A percentile compares a stretch with the other conserved stretches of the same genome.
Evolutionary conservation across 2,797 vertebrate species (phyloP).

Genomic region (Pangasius mekongensis): DNA sequence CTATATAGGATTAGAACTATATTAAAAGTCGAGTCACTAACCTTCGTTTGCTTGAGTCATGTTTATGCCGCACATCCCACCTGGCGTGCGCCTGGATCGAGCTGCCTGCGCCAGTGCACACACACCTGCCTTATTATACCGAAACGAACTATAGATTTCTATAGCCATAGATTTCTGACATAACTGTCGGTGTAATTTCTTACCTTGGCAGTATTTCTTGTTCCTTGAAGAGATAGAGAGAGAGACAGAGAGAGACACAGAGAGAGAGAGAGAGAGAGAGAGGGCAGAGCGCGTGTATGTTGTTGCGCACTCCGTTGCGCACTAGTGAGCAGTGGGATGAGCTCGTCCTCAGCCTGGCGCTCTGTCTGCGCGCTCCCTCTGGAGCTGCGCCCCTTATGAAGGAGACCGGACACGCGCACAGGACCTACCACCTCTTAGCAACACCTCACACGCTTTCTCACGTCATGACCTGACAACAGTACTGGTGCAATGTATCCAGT

Average conservation of each 20-base stretch:
- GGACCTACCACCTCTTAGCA: not conserved
- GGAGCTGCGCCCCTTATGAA: not conserved
- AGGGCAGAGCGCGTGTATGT: not conserved
- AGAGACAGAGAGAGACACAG: not conserved
- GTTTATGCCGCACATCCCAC: constrained; percentile 65
- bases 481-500: not conserved
- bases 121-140: too few relatives aligned
- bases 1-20: not conserved
- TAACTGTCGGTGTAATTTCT: not conserved
- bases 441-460: not conserved
- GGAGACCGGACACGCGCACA: not conserved
- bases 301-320: not conserved
- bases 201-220: not conserved
- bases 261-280: not conserved
- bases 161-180: too few relatives aligned
- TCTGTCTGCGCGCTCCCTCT: not conserved
- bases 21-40: constrained; percentile 41
- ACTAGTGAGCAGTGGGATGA: too few relatives aligned
- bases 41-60: constrained; percentile 62
- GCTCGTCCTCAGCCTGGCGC: not conserved
- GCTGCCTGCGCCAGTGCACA: not conserved
- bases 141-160: too few relatives aligned
- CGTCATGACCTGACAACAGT: not conserved
- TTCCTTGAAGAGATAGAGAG: too few relatives aligned
- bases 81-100: not conserved